Evolutionary conservation across 2,888 invertebrate species (phyloP), one percentile per base, ranked within the genome.

Genomic region (Stenurella melanura): DNA sequence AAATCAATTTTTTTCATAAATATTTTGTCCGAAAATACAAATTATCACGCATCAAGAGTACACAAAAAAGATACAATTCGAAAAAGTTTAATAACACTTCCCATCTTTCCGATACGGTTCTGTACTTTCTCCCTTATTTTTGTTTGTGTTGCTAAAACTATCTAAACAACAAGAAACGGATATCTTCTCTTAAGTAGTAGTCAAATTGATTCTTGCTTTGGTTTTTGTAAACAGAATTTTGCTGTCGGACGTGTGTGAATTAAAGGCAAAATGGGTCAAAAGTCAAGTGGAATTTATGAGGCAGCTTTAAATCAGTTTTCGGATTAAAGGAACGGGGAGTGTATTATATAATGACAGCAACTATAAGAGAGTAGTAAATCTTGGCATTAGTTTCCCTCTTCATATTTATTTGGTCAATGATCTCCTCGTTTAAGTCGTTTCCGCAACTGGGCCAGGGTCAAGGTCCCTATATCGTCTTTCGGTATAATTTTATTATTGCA

Each of bases 291-390:
- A 50, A 50, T 50, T 50, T 50, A 50, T 50, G 50, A 50, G 50
- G 50, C n/a, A 30, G 30, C 26, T 30, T 61, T 21, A 12, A 26
- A 61, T 61, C 61, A 21, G 30, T 61, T n/a, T n/a, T 26, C 0
- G 11, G 15, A 61, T 26, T 61, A 21, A 30, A 0, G 61, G 30
- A 7, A 26, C 30, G 6, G 17, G 34, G 61, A 30, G 34, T n/a
- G 7, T 34, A 63, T 63, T 34, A 30, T 34, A 63, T 63, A 63
- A 60, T 34, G 10, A 30, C 9, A n/a, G 10, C 17, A 17, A 63
- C 30, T 63, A 34, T 17, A 63, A 34, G 34, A 61, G 30, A 61
- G n/a, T 15, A 11, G 34, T 63, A 63, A 34, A 34, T 63, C 17
- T 34, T 63, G 34, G 17, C 34, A 63, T 63, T 63, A 63, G 0